Evolutionary conservation across 2,888 invertebrate species (phyloP).

Genomic region (Patella depressa): DNA sequence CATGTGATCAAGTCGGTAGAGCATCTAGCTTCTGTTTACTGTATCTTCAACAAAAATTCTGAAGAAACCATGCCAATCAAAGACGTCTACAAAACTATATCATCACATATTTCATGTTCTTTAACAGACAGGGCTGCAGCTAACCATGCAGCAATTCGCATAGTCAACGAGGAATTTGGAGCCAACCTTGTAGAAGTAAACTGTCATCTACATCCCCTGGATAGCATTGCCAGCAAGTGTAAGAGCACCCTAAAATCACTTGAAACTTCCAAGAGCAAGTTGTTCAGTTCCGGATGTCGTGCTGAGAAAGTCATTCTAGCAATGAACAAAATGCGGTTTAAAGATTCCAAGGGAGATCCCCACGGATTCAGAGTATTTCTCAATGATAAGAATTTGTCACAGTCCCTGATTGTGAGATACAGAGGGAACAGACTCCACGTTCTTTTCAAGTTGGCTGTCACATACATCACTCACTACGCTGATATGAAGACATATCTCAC

Average conservation of each 20-base stretch:
- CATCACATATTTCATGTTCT: slow-evolving; percentile 25
- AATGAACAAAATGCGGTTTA: slow-evolving; percentile 38
- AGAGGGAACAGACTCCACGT: slow-evolving; percentile 36
- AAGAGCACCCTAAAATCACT: slow-evolving; percentile 21
- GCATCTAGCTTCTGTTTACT: slow-evolving; percentile 19
- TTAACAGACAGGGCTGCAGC: slow-evolving; percentile 33
- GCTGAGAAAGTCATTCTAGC: slow-evolving; percentile 37
- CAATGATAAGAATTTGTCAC: slow-evolving; percentile 23
- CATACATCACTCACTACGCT: slow-evolving; percentile 19
- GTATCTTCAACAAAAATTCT: slow-evolving; percentile 11
- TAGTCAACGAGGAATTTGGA: slow-evolving; percentile 21
- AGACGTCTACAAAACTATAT: slow-evolving; percentile 8
- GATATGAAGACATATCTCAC: slow-evolving; percentile 21
- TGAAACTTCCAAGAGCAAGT: slow-evolving; percentile 22
- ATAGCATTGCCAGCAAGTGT: slow-evolving; percentile 26
- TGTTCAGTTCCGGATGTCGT: slow-evolving; percentile 34
- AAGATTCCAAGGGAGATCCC: slow-evolving; percentile 40
- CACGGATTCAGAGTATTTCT: slow-evolving; percentile 32
- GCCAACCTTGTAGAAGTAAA: slow-evolving; percentile 29
- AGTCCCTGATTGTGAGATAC: slow-evolving; percentile 32
- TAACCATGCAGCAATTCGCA: slow-evolving; percentile 27
- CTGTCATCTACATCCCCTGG: slow-evolving; percentile 35
- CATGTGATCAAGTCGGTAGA: slow-evolving; percentile 29
- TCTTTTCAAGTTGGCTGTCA: slow-evolving; percentile 34
- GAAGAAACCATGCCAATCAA: slow-evolving; percentile 12